A percentile compares a stretch with the other conserved stretches of the same genome.
phyloP scores from a whole-genome alignment of 1,140 invertebrate genomes.

The Plodia interpunctella region DNA sequence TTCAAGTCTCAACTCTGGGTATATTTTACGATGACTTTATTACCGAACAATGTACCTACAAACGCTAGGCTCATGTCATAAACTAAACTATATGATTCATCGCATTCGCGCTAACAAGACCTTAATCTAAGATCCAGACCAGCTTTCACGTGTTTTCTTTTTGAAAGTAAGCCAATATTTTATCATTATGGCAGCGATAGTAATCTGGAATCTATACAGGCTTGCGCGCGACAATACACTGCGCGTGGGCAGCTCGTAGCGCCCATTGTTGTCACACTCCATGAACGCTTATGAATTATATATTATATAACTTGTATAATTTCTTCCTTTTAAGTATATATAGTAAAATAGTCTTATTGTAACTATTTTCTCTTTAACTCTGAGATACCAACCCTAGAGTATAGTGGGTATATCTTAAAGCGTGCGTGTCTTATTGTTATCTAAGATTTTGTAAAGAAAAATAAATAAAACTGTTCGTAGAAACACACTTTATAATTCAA shows the following conservation, averaged over 20 bases:
- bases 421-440: slow-evolving; percentile 70
- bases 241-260: slow-evolving; percentile 50
- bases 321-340: background rate
- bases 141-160: background rate
- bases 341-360: too few species aligned
- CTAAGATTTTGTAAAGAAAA: slow-evolving; percentile 66
- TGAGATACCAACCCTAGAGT: too few species aligned
- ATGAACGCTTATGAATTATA: slow-evolving; percentile 30
- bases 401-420: too few species aligned
- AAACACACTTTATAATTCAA: slow-evolving; percentile 70
- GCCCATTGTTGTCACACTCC: slow-evolving; percentile 35
- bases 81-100: too few species aligned
- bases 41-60: too few species aligned
- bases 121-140: too few species aligned
- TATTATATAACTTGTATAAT: background rate
- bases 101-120: too few species aligned
- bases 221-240: slow-evolving; percentile 17
- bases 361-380: too few species aligned
- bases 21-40: too few species aligned
- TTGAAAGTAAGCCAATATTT: background rate
- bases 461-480: slow-evolving; percentile 66
- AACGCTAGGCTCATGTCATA: too few species aligned
- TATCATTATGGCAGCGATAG: background rate
- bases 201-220: background rate
- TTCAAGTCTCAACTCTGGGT: too few species aligned